phyloP scores from a whole-genome alignment of 2,797 vertebrate species.

The Acridotheres tristis region DNA sequence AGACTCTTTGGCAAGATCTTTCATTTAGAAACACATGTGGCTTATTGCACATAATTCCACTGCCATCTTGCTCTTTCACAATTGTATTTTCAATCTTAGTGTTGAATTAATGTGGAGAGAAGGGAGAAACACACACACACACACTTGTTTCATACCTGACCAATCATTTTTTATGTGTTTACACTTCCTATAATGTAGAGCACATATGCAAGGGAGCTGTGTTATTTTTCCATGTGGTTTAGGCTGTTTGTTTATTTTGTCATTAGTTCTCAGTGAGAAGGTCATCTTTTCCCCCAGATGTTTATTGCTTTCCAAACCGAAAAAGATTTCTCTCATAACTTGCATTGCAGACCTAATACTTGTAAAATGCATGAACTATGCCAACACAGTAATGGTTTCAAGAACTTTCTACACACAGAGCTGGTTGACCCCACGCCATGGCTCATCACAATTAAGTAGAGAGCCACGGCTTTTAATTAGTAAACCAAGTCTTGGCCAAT shows the following conservation, averaged over 20 bases:
- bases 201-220: neutral
- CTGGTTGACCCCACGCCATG: neutral
- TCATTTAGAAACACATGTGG: constrained; percentile 62
- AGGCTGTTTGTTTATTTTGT: constrained; percentile 55
- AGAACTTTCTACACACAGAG: constrained; percentile 5
- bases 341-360: constrained; percentile 32
- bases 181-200: neutral
- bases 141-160: constrained; percentile 19
- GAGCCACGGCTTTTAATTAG: neutral
- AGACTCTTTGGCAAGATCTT: constrained; percentile 62
- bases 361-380: constrained; percentile 20
- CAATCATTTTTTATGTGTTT: neutral
- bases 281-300: constrained; percentile 39
- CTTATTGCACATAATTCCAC: constrained; percentile 51
- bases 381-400: constrained; percentile 45
- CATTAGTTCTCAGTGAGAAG: constrained; percentile 43
- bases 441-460: neutral
- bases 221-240: constrained; percentile 45
- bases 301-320: constrained; percentile 47
- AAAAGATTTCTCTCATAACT: constrained; percentile 45
- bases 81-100: constrained; percentile 11
- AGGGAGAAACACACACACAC: neutral
- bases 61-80: constrained; percentile 30
- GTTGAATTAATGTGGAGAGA: neutral
- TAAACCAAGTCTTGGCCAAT: neutral